Percentiles rank a stretch among this genome's conserved stretches.
Conservation (phyloP, 1,140 invertebrate genomes). For the Drusus annulatus region DNA sequence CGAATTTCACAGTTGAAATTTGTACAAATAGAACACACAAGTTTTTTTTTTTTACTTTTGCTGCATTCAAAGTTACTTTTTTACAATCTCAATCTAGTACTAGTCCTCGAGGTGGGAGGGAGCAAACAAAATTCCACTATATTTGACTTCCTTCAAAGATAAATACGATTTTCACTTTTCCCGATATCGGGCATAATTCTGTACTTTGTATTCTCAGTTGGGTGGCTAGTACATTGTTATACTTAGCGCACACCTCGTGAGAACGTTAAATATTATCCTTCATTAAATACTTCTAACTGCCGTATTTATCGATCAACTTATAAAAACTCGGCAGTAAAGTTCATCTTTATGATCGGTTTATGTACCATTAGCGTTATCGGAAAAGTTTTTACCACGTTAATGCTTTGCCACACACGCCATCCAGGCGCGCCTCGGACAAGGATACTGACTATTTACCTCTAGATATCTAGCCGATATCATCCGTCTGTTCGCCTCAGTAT, state of each 20-base stretch:
- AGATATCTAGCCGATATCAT: no score
- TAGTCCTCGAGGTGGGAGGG: no score
- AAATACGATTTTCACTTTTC: background rate
- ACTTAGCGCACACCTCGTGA: constrained; percentile 17
- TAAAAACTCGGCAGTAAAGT: constrained; percentile 38
- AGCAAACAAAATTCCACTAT: no score
- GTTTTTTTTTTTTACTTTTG: no score
- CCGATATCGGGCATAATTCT: background rate
- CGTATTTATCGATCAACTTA: constrained; percentile 41
- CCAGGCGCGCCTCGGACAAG: constrained; percentile 5
- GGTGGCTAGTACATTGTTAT: background rate
- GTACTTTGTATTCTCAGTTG: background rate
- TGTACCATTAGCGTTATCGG: constrained; percentile 40
- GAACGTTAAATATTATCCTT: constrained; percentile 17
- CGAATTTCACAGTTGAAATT: no score
- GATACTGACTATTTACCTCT: background rate
- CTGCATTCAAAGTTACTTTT: no score
- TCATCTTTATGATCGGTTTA: constrained; percentile 39
- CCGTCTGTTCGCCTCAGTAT: background rate
- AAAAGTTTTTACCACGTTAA: constrained; percentile 40
- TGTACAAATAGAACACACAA: no score
- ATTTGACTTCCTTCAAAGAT: background rate
- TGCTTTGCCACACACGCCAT: constrained; percentile 13
- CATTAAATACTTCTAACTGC: constrained; percentile 34
- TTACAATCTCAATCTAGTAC: no score